Evolutionary conservation across 2,113 vertebrate species (phyloP).

Genomic region (Pimephales promelas): DNA sequence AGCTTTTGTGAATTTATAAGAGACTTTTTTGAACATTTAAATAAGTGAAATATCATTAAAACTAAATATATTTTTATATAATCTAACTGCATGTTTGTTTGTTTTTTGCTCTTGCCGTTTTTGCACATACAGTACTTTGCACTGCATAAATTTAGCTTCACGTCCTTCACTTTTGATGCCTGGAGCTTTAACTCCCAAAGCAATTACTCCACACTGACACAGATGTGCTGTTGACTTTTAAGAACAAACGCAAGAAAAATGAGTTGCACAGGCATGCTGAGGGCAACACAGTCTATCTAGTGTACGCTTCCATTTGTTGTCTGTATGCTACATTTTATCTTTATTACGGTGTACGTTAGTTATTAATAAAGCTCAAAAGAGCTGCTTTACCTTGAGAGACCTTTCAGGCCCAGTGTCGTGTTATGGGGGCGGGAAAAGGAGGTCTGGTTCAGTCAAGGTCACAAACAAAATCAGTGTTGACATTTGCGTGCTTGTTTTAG

Average conservation of each 20-base stretch:
- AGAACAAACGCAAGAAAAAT: slow-evolving; percentile 2
- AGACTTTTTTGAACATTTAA: too few relatives aligned
- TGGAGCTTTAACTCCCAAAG: slow-evolving; percentile 27
- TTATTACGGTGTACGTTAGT: background rate
- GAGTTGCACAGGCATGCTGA: background rate
- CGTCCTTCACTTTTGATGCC: slow-evolving; percentile 24
- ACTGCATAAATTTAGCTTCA: background rate
- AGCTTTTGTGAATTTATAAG: background rate
- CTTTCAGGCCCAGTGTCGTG: background rate
- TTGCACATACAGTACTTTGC: background rate
- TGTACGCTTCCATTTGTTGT: background rate
- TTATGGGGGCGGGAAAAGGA: background rate
- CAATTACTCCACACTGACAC: slow-evolving; percentile 28
- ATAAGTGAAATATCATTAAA: background rate
- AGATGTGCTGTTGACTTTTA: slow-evolving; percentile 23
- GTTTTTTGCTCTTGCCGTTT: background rate
- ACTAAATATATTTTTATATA: too few relatives aligned
- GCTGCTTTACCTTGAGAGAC: background rate
- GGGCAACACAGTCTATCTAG: background rate
- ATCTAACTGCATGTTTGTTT: too few relatives aligned
- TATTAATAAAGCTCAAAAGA: slow-evolving; percentile 13
- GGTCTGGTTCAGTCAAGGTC: background rate
- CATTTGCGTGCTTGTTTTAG: background rate
- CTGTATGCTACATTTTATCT: background rate
- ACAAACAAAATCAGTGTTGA: background rate